These are phyloP conservation scores for Serripes groenlandicus DNA, from an alignment of 2,888 invertebrate species.

Conservation along the genomic window DNA sequence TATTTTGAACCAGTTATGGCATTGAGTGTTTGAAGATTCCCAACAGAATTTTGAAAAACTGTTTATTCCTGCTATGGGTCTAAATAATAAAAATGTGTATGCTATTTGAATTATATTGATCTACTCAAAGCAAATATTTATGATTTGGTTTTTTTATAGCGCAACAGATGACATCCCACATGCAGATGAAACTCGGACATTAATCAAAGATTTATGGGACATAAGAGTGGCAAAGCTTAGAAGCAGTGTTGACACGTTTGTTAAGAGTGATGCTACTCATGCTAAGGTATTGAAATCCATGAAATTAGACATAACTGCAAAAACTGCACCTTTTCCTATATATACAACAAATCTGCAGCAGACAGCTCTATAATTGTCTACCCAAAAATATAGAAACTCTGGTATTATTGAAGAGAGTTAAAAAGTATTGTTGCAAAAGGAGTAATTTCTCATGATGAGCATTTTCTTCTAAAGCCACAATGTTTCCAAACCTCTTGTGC, in stretches of 20 bases:
- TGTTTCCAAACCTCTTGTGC: neutral
- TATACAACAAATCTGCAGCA: no score
- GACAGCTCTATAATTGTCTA: neutral
- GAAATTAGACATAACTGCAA: neutral
- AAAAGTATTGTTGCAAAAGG: neutral
- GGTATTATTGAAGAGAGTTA: neutral
- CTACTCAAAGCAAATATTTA: neutral
- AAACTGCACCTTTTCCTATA: no score
- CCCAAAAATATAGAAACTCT: neutral
- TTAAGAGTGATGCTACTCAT: conserved; percentile 94
- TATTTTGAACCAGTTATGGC: no score
- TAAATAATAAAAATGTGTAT: neutral
- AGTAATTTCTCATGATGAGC: neutral
- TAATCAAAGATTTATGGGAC: conserved; percentile 99
- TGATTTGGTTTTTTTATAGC: conserved; percentile 67
- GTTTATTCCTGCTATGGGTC: neutral
- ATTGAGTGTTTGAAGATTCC: no score
- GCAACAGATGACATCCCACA: conserved; percentile 91
- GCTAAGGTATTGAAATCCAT: conserved; percentile 88
- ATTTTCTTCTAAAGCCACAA: neutral
- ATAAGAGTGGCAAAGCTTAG: conserved; percentile 96
- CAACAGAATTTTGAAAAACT: neutral
- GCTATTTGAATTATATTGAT: neutral
- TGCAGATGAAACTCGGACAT: conserved; percentile 94
- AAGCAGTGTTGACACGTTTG: conserved; percentile 94